Conservation (phyloP, 2,888 invertebrate species). For the Acrobasis consociella region DNA sequence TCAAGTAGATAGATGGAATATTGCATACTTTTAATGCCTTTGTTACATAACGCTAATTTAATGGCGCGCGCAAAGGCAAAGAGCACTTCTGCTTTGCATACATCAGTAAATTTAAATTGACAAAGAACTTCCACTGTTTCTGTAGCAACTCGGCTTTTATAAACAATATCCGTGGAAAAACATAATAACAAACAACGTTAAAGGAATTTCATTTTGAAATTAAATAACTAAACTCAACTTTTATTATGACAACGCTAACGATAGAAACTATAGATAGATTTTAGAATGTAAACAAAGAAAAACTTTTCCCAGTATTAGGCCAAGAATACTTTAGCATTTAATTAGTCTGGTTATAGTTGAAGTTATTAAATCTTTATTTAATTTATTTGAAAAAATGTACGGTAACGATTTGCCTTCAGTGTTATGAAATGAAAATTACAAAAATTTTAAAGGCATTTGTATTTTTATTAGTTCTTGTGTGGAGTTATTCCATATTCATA, state of each 20-base stretch:
- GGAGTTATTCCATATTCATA: conserved; percentile 1
- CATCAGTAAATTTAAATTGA: conserved; percentile 32
- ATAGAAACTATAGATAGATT: too few species aligned
- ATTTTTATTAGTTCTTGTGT: too few species aligned
- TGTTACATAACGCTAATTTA: conserved; percentile 48
- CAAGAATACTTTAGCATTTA: too few species aligned
- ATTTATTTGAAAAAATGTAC: too few species aligned
- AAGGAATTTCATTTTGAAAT: background rate
- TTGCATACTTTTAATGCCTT: conserved; percentile 49
- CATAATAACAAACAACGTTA: background rate
- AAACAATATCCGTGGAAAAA: background rate
- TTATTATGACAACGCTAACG: too few species aligned
- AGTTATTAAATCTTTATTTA: too few species aligned
- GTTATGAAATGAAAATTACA: too few species aligned
- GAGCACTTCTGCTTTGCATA: conserved; percentile 40
- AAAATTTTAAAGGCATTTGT: too few species aligned
- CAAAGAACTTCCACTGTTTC: conserved; percentile 17
- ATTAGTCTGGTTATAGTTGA: too few species aligned
- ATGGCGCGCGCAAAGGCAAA: conserved; percentile 44
- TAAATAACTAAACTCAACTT: background rate
- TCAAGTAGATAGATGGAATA: conserved; percentile 39
- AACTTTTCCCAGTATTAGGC: too few species aligned
- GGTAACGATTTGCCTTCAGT: too few species aligned
- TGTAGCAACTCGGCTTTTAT: conserved; percentile 4
- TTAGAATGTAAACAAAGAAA: too few species aligned